A percentile compares a stretch with the other conserved stretches of the same genome.
phyloP scores from a whole-genome alignment of 2,888 invertebrate genomes.

The Rotaria magnacalcarata region DNA sequence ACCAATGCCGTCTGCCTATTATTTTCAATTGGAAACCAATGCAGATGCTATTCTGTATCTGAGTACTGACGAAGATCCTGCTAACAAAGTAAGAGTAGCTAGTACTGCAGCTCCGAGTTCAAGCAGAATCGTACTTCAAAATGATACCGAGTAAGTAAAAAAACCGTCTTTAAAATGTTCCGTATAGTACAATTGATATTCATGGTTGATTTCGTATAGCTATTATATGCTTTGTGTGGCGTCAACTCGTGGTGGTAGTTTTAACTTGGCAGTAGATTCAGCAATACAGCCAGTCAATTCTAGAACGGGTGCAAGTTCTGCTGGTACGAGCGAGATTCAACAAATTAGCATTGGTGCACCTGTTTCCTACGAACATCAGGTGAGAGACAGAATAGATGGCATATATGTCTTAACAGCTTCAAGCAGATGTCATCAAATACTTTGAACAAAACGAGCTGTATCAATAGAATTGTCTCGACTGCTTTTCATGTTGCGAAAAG shows the following conservation, averaged over 20 bases:
- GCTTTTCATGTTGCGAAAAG: too few relatives aligned
- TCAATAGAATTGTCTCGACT: too few relatives aligned
- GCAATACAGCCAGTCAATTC: not conserved
- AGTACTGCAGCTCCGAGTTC: not conserved
- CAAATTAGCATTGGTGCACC: slow-evolving; percentile 16
- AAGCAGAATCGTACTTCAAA: not conserved
- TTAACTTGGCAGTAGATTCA: slow-evolving; percentile 5
- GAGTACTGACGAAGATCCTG: slow-evolving; percentile 47
- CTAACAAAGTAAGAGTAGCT: slow-evolving; percentile 47
- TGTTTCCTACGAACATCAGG: not conserved
- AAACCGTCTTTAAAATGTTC: not conserved
- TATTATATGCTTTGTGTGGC: slow-evolving; percentile 38
- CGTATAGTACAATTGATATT: too few relatives aligned
- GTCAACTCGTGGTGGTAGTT: not conserved
- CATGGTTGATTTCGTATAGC: not conserved
- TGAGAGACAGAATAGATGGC: not conserved
- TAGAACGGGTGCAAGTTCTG: not conserved
- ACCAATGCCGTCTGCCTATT: not conserved
- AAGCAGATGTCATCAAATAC: too few relatives aligned
- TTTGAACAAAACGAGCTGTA: too few relatives aligned
- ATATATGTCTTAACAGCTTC: too few relatives aligned
- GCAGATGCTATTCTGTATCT: slow-evolving; percentile 50
- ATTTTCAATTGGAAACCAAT: slow-evolving; percentile 47
- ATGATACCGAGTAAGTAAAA: not conserved
- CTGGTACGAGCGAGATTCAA: slow-evolving; percentile 39